phyloP scores from a whole-genome alignment of 2,797 vertebrate genomes.

The Cynodonichthys magdalenae region DNA sequence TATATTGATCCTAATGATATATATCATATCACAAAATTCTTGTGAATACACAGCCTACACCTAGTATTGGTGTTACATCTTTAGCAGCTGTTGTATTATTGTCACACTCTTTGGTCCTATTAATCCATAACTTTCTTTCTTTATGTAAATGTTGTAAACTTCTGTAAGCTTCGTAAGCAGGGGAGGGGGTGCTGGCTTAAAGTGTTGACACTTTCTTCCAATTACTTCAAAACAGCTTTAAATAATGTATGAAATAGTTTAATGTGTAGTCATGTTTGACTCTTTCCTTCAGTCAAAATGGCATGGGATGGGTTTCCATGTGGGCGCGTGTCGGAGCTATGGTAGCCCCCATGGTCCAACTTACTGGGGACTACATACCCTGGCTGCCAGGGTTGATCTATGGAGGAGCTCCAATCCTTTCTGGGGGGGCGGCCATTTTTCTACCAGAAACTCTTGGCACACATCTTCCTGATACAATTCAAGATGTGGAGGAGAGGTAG shows the following conservation, averaged over 20 bases:
- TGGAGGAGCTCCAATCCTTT: conserved; percentile 81
- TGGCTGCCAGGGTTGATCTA: conserved; percentile 84
- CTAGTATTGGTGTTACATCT: too few relatives aligned
- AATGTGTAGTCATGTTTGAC: not conserved
- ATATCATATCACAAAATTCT: too few relatives aligned
- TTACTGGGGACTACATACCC: conserved; percentile 67
- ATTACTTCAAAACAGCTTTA: too few relatives aligned
- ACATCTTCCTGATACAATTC: conserved; percentile 85
- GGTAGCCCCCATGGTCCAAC: conserved; percentile 83
- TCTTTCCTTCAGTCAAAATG: conserved; percentile 82
- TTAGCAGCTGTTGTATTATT: too few relatives aligned
- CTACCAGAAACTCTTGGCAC: conserved; percentile 84
- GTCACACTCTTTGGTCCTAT: too few relatives aligned
- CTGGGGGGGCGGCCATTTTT: conserved; percentile 80
- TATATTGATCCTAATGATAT: too few relatives aligned
- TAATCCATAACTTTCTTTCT: too few relatives aligned
- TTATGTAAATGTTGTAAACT: too few relatives aligned
- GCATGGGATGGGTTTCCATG: conserved; percentile 86
- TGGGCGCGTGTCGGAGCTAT: conserved; percentile 84
- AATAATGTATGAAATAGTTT: not conserved
- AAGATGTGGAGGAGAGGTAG: conserved; percentile 86
- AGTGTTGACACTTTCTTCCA: too few relatives aligned
- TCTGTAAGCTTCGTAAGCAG: too few relatives aligned
- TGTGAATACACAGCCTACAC: too few relatives aligned
- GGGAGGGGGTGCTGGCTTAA: too few relatives aligned